These are phyloP conservation scores for Sminthurides aquaticus DNA, from an alignment of 2,888 invertebrate species.

Conservation along the genomic window DNA sequence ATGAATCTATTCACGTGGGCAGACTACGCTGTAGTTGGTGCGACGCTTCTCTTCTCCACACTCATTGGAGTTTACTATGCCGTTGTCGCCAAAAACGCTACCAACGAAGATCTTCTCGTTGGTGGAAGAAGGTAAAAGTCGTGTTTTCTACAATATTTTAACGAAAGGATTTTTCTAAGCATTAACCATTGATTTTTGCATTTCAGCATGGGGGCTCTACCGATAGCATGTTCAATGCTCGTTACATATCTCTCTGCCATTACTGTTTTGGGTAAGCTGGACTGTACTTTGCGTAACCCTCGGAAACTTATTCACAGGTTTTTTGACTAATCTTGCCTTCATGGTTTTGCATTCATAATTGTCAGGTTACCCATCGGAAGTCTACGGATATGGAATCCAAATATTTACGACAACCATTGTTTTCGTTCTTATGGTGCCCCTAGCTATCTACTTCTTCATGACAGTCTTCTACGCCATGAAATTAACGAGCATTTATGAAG, in stretches of 20 bases:
- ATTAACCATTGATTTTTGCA: not conserved
- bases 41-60: conserved; percentile 33
- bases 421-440: conserved; percentile 27
- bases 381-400: conserved; percentile 34
- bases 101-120: conserved; percentile 39
- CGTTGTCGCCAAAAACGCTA: conserved; percentile 33
- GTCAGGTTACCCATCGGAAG: conserved; percentile 33
- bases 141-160: not conserved
- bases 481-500: conserved; percentile 35
- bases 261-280: conserved; percentile 36
- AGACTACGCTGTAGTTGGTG: conserved; percentile 37
- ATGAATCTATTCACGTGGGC: conserved; percentile 33
- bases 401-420: conserved; percentile 31
- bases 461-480: conserved; percentile 34
- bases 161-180: conserved; percentile 19
- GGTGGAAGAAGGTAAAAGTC: conserved; percentile 30
- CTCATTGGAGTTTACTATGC: conserved; percentile 41
- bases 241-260: conserved; percentile 42
- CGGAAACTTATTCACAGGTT: not conserved
- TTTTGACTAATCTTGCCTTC: too few species aligned
- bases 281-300: not conserved
- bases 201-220: conserved; percentile 35
- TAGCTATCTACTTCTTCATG: conserved; percentile 32
- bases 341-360: not conserved
- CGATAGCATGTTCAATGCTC: conserved; percentile 40